Evolutionary conservation across 30 jellyfish, hydroid and myxozoan species (phyloP), one percentile per base, ranked within the genome.

Genomic region (Aurelia coerulea): DNA sequence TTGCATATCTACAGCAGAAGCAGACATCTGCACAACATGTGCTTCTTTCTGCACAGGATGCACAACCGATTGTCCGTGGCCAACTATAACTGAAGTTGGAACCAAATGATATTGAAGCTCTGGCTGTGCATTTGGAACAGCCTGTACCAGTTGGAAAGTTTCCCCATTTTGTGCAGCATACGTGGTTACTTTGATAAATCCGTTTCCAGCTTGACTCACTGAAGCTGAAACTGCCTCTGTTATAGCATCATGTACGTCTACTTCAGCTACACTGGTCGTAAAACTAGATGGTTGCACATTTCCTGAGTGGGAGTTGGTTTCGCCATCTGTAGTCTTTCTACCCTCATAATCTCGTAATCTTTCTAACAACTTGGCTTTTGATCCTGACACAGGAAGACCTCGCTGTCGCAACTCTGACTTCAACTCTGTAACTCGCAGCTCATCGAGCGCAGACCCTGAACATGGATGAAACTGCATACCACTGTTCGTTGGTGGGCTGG

Each of bases 381-480:
- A 65, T 23, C 98, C 98, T 15, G 98, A 94, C 18, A 94, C 98
- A 8, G 96, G 96, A 70, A 94, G 78, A 12, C 98, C 97, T 41
- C 98, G 60, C 62, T 72, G 92, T 81, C 94, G 78, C 19, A 94
- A 81, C 37, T 80, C 95, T 4, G 96, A 74, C 18, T 97, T 76
- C 23, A 94, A 84, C 34, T 94, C 98, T 18, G 84, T 78, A 17
- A 94, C 98, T 11, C 96, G 91, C 85, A 94, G 16, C 23, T 94
- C 98, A 16, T 94, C 98, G 19, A 94, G 93, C 54, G 64, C 85
- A n/a, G 81, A 11, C 35, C 70, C 70, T 17, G 31, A 88, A 70
- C 33, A 31, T 62, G 32, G 37, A 72, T 52, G 97, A 83, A n/a
- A 16, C 16, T 60, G 84, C 67, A n/a, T 17, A 15, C 68, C 79